phyloP scores from a whole-genome alignment of 2,888 invertebrate genomes.

The Rotaria sp. region DNA sequence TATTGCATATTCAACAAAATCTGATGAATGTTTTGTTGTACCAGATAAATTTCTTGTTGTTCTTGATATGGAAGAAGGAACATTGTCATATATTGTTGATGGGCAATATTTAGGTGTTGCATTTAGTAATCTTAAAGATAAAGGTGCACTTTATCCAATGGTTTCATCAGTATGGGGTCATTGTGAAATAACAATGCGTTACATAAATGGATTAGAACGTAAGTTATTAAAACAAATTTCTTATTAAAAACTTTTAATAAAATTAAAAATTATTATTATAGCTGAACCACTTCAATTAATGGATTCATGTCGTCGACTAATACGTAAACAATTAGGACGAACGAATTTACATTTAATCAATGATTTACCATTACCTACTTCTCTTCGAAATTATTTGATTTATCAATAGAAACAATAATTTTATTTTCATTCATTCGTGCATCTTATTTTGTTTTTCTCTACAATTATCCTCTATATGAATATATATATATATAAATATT shows the following conservation, averaged over 20 bases:
- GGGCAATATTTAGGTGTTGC: constrained; percentile 82
- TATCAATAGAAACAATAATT: constrained; percentile 46
- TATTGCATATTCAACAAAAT: constrained; percentile 82
- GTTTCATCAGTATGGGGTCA: constrained; percentile 99
- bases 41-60: constrained; percentile 66
- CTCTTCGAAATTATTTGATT: constrained; percentile 51
- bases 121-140: constrained; percentile 81
- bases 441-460: not conserved
- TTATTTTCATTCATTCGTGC: not conserved
- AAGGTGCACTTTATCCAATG: constrained; percentile 83
- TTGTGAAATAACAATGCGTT: constrained; percentile 97
- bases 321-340: constrained; percentile 86
- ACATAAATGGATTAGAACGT: constrained; percentile 89
- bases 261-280: constrained; percentile 57
- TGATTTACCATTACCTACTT: constrained; percentile 50
- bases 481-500: not conserved
- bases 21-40: constrained; percentile 79
- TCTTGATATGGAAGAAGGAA: constrained; percentile 98
- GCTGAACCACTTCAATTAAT: constrained; percentile 94
- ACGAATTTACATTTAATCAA: constrained; percentile 44
- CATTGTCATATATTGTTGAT: constrained; percentile 92
- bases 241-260: not conserved
- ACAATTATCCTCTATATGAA: not conserved
- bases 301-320: constrained; percentile 92
- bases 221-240: not conserved